Evolutionary conservation across 2,797 vertebrate genomes (phyloP).

Genomic region (Pantherophis alleghaniensis): DNA sequence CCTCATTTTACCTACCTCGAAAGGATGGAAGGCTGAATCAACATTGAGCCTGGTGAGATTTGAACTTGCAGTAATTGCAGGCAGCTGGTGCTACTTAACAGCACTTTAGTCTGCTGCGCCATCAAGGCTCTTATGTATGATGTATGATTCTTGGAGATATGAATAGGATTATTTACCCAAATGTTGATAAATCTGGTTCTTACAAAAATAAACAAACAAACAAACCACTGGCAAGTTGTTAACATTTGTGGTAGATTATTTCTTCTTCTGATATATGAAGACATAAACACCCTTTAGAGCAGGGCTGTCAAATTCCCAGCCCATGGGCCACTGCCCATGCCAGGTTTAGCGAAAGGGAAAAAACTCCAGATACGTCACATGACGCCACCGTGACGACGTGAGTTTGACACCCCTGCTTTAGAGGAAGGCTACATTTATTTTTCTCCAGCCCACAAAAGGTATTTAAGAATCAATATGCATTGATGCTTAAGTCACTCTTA

Average conservation of each 20-base stretch:
- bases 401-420: neutral
- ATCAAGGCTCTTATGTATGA: too few species aligned
- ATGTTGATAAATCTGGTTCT: neutral
- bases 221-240: neutral
- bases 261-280: neutral
- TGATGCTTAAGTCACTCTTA: neutral
- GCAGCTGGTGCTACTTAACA: too few species aligned
- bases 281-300: neutral
- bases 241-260: neutral
- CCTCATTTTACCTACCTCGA: too few species aligned
- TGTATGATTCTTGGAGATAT: neutral
- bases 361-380: too few species aligned
- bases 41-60: too few species aligned
- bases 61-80: too few species aligned
- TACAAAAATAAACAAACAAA: neutral
- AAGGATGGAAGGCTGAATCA: too few species aligned
- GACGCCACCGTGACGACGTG: too few species aligned
- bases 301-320: too few species aligned
- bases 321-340: too few species aligned
- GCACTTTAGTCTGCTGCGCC: too few species aligned
- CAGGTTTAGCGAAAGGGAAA: too few species aligned
- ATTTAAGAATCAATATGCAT: neutral
- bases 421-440: neutral
- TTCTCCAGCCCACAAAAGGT: neutral
- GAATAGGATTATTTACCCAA: neutral